phyloP scores from a whole-genome alignment of 2,797 vertebrate genomes.

The Bradypodion ventrale region DNA sequence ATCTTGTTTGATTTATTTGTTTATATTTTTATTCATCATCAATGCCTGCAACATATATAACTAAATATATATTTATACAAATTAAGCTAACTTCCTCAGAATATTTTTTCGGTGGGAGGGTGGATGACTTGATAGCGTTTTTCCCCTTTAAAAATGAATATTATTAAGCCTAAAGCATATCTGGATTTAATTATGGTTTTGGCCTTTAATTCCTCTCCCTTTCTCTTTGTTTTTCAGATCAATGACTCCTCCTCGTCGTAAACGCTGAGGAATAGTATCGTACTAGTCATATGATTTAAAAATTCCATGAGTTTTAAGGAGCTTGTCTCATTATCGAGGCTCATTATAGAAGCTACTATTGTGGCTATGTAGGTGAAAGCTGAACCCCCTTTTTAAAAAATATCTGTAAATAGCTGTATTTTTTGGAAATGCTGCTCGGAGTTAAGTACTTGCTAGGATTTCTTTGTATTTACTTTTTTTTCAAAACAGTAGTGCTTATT shows the following conservation, averaged over 20 bases:
- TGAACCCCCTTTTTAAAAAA: slow-evolving; percentile 77
- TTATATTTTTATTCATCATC: slow-evolving; percentile 75
- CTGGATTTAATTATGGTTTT: slow-evolving; percentile 64
- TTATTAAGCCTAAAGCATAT: slow-evolving; percentile 73
- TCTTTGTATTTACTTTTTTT: slow-evolving; percentile 88
- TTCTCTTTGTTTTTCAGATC: slow-evolving; percentile 92
- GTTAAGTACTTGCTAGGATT: slow-evolving; percentile 85
- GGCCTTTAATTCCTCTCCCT: slow-evolving; percentile 72
- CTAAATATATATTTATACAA: slow-evolving; percentile 34
- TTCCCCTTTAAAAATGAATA: slow-evolving; percentile 70
- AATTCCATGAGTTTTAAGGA: slow-evolving; percentile 99
- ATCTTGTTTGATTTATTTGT: slow-evolving; percentile 77
- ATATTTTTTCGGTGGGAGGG: slow-evolving; percentile 65
- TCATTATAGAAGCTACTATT: slow-evolving; percentile 99
- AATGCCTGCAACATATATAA: slow-evolving; percentile 76
- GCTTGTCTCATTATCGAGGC: slow-evolving; percentile 99
- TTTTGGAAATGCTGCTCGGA: slow-evolving; percentile 89
- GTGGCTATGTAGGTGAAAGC: slow-evolving; percentile 94
- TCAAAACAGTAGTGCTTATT: slow-evolving; percentile 81
- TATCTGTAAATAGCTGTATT: slow-evolving; percentile 95
- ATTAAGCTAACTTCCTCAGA: slow-evolving; percentile 72
- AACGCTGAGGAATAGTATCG: slow-evolving; percentile 90
- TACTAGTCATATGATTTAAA: slow-evolving; percentile 86
- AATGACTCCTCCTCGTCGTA: slow-evolving; percentile 88
- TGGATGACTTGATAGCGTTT: slow-evolving; percentile 64